phyloP scores from a whole-genome alignment of 2,888 invertebrate genomes.

The Augiades crinisus region DNA sequence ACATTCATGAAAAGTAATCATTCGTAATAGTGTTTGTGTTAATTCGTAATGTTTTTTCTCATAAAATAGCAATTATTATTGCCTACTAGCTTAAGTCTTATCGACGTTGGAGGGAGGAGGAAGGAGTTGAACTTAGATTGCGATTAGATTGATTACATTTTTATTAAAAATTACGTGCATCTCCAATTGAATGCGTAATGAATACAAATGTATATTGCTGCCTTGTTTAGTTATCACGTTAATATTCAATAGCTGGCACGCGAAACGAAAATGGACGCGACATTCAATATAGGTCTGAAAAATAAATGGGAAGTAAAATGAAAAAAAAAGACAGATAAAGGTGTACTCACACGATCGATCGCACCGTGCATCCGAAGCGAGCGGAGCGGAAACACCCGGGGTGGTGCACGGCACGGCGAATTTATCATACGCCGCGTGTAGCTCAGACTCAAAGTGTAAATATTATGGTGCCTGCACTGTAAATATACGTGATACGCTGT shows the following conservation, averaged over 20 bases:
- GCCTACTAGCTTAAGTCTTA: no score
- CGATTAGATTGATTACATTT: no score
- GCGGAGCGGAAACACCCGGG: slow-evolving; percentile 68
- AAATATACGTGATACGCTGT: slow-evolving; percentile 6
- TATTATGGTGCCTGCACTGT: slow-evolving; percentile 32
- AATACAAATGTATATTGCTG: not conserved
- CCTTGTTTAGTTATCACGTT: slow-evolving; percentile 17
- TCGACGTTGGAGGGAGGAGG: no score
- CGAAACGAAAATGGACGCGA: slow-evolving; percentile 13
- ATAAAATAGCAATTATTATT: no score
- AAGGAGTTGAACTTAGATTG: no score
- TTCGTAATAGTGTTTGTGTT: no score
- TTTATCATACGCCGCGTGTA: slow-evolving; percentile 61
- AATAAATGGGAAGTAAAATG: slow-evolving; percentile 48
- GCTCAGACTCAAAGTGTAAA: slow-evolving; percentile 48
- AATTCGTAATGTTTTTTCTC: no score
- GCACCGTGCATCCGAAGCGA: slow-evolving; percentile 64
- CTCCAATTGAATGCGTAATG: no score
- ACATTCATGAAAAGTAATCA: no score
- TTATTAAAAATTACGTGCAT: no score
- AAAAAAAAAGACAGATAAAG: slow-evolving; percentile 58
- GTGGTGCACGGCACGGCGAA: slow-evolving; percentile 65
- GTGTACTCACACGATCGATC: slow-evolving; percentile 70
- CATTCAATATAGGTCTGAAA: slow-evolving; percentile 36
- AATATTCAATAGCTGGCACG: slow-evolving; percentile 17